Conservation (phyloP, 2,113 vertebrate species). For the Lagopus leucura region DNA sequence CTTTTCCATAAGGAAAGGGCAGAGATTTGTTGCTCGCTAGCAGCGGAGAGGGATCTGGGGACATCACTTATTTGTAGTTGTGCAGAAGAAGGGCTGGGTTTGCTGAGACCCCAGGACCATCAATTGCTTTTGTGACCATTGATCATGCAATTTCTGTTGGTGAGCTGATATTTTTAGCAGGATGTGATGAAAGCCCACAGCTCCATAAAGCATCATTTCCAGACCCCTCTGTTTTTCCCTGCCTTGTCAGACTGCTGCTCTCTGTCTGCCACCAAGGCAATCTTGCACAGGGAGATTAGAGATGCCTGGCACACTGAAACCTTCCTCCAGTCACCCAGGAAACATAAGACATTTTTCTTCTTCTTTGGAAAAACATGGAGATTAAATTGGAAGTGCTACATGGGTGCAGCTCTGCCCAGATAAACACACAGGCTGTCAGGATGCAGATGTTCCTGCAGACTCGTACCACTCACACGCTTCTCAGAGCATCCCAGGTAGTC, state of each 20-base stretch:
- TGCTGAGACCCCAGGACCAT: neutral
- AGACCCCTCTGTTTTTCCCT: neutral
- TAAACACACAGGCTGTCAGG: slow-evolving; percentile 39
- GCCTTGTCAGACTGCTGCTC: neutral
- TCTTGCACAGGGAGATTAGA: slow-evolving; percentile 17
- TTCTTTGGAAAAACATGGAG: slow-evolving; percentile 34
- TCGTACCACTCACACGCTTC: neutral
- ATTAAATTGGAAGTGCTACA: slow-evolving; percentile 37
- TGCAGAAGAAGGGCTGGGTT: neutral
- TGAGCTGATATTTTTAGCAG: neutral
- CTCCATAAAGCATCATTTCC: neutral
- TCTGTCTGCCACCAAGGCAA: slow-evolving; percentile 23
- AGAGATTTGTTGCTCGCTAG: neutral
- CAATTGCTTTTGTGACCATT: neutral
- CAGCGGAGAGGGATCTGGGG: neutral
- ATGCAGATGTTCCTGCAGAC: slow-evolving; percentile 44
- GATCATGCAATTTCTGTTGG: neutral
- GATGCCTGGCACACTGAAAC: slow-evolving; percentile 28
- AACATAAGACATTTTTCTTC: slow-evolving; percentile 30
- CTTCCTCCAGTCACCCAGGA: slow-evolving; percentile 48
- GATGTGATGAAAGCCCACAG: neutral
- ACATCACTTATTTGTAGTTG: neutral
- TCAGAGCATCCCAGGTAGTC: slow-evolving; percentile 22
- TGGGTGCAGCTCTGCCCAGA: slow-evolving; percentile 9
- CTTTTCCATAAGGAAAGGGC: neutral